These are phyloP conservation scores for Microplitis mediator DNA, from an alignment of 1,140 invertebrate species.

Conservation along the genomic window DNA sequence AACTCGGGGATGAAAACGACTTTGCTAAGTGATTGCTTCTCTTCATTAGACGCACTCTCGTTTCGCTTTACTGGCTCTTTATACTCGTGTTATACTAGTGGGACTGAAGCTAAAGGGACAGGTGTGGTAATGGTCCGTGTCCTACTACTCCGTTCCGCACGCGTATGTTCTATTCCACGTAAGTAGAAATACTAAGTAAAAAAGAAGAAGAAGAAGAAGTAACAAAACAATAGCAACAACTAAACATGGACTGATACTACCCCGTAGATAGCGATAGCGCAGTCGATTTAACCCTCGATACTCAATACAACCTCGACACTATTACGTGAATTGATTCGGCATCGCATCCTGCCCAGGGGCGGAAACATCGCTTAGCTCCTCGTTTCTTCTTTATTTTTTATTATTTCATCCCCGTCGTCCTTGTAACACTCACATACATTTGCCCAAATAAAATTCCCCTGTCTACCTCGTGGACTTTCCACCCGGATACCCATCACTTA, in stretches of 20 bases:
- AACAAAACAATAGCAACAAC: constrained; percentile 1
- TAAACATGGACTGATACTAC: constrained; percentile 2
- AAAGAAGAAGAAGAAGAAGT: neutral
- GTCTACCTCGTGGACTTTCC: neutral
- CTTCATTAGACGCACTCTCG: constrained; percentile 46
- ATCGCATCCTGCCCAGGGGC: constrained; percentile 40
- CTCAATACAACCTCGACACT: constrained; percentile 38
- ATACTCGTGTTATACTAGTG: constrained; percentile 8
- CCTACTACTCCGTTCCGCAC: constrained; percentile 6
- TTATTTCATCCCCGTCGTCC: neutral
- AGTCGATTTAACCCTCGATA: constrained; percentile 44
- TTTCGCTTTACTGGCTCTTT: constrained; percentile 7
- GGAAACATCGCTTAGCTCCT: constrained; percentile 54
- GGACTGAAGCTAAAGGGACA: constrained; percentile 45
- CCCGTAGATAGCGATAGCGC: neutral
- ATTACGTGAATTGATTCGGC: constrained; percentile 58
- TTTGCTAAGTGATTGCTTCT: constrained; percentile 57
- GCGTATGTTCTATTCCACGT: neutral
- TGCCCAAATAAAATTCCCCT: neutral
- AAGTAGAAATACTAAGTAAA: neutral
- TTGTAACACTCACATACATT: neutral
- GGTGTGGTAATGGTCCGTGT: constrained; percentile 58
- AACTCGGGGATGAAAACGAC: constrained; percentile 17
- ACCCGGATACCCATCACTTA: neutral
- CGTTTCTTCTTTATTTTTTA: constrained; percentile 39